These are phyloP conservation scores for Opisthocomus hoazin DNA, from an alignment of 2,113 vertebrate genomes.

Conservation along the genomic window DNA sequence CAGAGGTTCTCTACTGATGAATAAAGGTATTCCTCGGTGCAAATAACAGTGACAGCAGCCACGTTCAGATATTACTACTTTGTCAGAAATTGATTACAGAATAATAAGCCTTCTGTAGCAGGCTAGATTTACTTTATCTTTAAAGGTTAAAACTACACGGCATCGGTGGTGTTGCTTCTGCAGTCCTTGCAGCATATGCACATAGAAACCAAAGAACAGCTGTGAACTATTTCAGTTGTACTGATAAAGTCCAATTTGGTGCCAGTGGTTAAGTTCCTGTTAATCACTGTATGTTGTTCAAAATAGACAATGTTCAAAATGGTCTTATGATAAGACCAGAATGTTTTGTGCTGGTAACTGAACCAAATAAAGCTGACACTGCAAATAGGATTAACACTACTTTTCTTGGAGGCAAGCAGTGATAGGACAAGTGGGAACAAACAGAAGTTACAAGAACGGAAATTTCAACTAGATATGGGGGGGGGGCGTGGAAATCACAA, in stretches of 20 bases:
- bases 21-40: neutral
- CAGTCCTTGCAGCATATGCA: neutral
- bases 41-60: neutral
- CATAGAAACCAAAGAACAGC: neutral
- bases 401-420: neutral
- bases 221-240: conserved; percentile 12
- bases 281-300: neutral
- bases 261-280: neutral
- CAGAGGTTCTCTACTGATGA: neutral
- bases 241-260: neutral
- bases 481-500: no score
- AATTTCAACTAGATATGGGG: neutral
- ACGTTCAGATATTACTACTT: fast-evolving
- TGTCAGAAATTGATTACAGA: neutral
- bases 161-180: neutral
- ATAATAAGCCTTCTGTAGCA: neutral
- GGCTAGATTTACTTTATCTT: neutral
- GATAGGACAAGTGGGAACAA: neutral
- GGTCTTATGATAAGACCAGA: neutral
- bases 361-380: neutral
- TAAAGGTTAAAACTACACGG: neutral
- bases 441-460: neutral
- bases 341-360: neutral
- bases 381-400: neutral
- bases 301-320: neutral